Evolutionary conservation across 92 coral and sea anemone species (phyloP), one percentile per base, ranked within the genome.

Genomic region (Parazoanthus atlanticus): DNA sequence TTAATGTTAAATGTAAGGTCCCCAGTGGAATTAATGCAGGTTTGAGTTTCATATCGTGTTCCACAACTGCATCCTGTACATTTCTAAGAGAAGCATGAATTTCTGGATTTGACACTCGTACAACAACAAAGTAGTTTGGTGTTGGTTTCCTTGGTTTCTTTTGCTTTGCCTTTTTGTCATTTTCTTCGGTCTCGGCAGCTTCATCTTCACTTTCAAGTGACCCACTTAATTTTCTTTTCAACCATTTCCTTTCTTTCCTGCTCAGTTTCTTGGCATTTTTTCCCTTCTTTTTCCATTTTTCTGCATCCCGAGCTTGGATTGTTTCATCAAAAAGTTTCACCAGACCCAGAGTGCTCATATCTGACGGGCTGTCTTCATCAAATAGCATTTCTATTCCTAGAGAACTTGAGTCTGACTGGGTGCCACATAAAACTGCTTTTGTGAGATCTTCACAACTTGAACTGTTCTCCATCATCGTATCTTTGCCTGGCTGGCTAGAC

Each of bases 91-190:
- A 86, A 75, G 90, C 52, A 46, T 95, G 99, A 81, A 97, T 95
- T 34, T 89, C 83, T 26, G 98, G 92, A 84, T 93, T 93, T 69
- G 95, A 92, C 17, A 97, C 95, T 85, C 98, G 95, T 9, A 95
- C 80, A 70, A 98, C 98, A 76, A 97, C 88, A 85, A 97, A 97
- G 74, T 94, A 89, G 88, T 97, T 97, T 84, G 99, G 99, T 23
- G 78, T 85, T 43, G 82, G 84, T 81, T 80, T 91, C 74, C 83
- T 89, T 5, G 92, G 89, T 64, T 80, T 88, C 47, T 79, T 90
- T 78, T 0, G 9, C 86, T 66, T 71, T 64, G 46, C 29, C 67
- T 58, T 78, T 36, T 54, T 77, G 28, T 29, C 74, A 54, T 58
- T 49, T 30, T 15, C 74, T 10, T 86, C 61, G 8, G 31, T 65